A percentile compares a stretch with the other conserved stretches of the same genome.
Conservation (phyloP, 2,888 invertebrate genomes). For the Drosophila pseudotalamancana region DNA sequence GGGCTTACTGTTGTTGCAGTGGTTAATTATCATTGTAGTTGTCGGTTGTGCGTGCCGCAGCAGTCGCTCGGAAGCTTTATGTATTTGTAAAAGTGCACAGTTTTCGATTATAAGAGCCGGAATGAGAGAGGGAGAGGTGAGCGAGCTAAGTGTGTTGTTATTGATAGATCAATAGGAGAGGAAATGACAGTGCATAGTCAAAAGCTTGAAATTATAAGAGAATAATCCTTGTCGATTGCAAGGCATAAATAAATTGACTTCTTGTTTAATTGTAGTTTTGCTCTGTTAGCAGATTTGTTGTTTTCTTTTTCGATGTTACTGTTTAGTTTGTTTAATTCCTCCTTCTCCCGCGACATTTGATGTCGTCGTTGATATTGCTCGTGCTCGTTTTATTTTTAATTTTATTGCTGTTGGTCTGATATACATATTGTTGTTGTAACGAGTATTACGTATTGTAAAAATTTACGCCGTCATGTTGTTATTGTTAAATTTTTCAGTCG, state of each 20-base stretch:
- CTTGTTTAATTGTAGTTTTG: background rate
- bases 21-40: slow-evolving; percentile 40
- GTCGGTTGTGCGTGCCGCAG: slow-evolving; percentile 60
- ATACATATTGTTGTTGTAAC: slow-evolving; percentile 43
- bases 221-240: background rate
- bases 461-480: slow-evolving; percentile 43
- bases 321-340: slow-evolving; percentile 11
- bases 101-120: slow-evolving; percentile 9
- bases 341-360: slow-evolving; percentile 32
- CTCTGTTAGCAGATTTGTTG: background rate
- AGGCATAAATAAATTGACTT: background rate
- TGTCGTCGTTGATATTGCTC: slow-evolving; percentile 53
- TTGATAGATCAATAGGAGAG: background rate
- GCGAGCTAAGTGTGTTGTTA: background rate
- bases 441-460: slow-evolving; percentile 66
- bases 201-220: background rate
- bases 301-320: slow-evolving; percentile 9
- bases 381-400: slow-evolving; percentile 56
- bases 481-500: slow-evolving; percentile 25
- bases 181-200: background rate
- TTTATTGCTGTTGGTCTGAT: slow-evolving; percentile 49
- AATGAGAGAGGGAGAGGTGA: background rate
- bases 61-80: slow-evolving; percentile 40
- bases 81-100: slow-evolving; percentile 9
- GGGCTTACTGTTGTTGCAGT: slow-evolving; percentile 32